A percentile compares a stretch with the other conserved stretches of the same genome.
phyloP scores from a whole-genome alignment of 2,113 vertebrate genomes.

The Melanerpes formicivorus region DNA sequence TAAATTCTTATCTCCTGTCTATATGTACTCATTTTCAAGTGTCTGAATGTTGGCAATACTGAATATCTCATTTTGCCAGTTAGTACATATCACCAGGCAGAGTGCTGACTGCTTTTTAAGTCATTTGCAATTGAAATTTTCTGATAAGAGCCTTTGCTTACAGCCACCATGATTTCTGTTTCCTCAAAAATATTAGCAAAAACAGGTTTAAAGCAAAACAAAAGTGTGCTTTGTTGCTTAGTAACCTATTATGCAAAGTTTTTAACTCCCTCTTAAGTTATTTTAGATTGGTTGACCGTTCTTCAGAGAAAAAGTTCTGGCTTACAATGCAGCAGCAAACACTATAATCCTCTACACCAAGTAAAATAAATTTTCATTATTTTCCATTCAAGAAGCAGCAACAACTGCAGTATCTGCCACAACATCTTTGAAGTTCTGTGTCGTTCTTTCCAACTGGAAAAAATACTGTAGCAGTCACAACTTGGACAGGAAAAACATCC shows the following conservation, averaged over 20 bases:
- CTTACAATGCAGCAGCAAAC: neutral
- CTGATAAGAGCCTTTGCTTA: neutral
- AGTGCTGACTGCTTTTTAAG: neutral
- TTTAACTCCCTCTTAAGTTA: neutral
- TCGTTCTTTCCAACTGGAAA: neutral
- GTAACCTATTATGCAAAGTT: neutral
- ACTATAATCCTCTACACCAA: neutral
- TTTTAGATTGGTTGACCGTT: neutral
- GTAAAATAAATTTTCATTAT: neutral
- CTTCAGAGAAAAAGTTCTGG: neutral
- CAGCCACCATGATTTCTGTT: neutral
- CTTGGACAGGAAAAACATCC: neutral
- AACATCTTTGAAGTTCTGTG: neutral
- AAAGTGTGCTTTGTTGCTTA: neutral
- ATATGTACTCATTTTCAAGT: neutral
- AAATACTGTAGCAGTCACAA: neutral
- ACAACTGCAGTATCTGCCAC: neutral
- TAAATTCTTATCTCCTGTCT: neutral
- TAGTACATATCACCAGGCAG: neutral
- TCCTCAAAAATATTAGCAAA: neutral
- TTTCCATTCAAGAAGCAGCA: neutral
- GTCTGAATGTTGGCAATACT: neutral
- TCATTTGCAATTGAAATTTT: neutral
- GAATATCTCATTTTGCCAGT: neutral
- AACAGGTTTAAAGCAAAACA: neutral